These are phyloP conservation scores for Eupsittula cactorum DNA, from an alignment of 2,113 vertebrate genomes.

Conservation along the genomic window DNA sequence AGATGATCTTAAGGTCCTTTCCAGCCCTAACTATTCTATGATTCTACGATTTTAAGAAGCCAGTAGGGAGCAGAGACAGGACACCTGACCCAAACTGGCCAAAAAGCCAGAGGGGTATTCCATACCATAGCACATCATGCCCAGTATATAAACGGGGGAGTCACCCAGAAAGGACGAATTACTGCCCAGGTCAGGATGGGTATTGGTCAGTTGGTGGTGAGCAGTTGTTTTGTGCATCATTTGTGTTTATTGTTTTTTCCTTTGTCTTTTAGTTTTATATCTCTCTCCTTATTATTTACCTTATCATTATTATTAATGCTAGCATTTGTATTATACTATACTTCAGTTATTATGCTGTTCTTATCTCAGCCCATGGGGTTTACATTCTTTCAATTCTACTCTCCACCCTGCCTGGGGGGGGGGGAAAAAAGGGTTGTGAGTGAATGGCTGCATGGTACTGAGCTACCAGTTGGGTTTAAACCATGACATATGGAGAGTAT, in stretches of 20 bases:
- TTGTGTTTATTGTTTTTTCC: background rate
- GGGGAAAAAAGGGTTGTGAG: background rate
- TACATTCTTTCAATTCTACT: background rate
- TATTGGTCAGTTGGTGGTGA: background rate
- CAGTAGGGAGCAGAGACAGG: background rate
- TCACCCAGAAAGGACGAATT: background rate
- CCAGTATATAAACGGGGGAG: background rate
- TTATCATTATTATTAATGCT: background rate
- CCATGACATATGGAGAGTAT: background rate
- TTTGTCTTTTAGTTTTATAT: background rate
- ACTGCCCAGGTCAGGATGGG: background rate
- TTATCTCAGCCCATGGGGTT: background rate
- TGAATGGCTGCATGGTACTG: background rate
- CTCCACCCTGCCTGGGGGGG: background rate
- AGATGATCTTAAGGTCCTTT: background rate
- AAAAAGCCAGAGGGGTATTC: background rate
- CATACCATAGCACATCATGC: background rate
- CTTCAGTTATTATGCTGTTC: background rate
- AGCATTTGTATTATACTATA: background rate
- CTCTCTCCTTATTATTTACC: background rate
- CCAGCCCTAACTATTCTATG: background rate
- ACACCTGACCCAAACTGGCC: background rate
- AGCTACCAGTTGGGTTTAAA: background rate
- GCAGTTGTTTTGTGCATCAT: background rate
- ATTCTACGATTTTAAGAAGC: background rate